Conservation (phyloP, 2,888 invertebrate genomes). For the Pelosia muscerda region DNA sequence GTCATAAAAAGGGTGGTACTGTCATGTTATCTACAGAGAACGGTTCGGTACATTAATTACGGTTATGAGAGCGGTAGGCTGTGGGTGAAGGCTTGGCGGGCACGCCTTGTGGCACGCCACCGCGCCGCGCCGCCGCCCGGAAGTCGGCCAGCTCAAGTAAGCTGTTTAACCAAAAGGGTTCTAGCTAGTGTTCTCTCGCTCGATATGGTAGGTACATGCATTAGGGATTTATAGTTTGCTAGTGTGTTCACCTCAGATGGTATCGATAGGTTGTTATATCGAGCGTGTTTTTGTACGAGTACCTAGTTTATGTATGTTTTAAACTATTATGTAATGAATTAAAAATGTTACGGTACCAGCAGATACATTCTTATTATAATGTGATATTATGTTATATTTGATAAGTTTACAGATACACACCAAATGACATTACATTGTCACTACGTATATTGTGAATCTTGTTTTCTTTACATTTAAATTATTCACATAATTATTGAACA, state of each 20-base stretch:
- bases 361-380: neutral
- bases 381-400: too few relatives aligned
- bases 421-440: neutral
- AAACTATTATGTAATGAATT: neutral
- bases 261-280: slow-evolving; percentile 28
- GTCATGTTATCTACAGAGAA: slow-evolving; percentile 60
- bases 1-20: slow-evolving; percentile 67
- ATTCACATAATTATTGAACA: neutral
- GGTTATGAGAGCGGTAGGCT: slow-evolving; percentile 58
- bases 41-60: slow-evolving; percentile 70
- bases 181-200: slow-evolving; percentile 38
- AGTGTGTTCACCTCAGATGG: slow-evolving; percentile 22
- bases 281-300: slow-evolving; percentile 11
- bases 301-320: neutral
- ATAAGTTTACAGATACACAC: neutral
- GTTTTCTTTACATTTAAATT: neutral
- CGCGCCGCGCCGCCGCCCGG: slow-evolving; percentile 47
- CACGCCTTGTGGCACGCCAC: slow-evolving; percentile 59
- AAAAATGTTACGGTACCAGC: neutral
- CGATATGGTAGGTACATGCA: slow-evolving; percentile 38
- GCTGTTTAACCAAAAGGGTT: slow-evolving; percentile 59
- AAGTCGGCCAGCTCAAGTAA: slow-evolving; percentile 46
- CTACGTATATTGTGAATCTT: neutral
- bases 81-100: slow-evolving; percentile 48
- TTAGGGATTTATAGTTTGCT: slow-evolving; percentile 39